A percentile compares a stretch with the other conserved stretches of the same genome.
phyloP scores from a whole-genome alignment of 2,888 invertebrate genomes.

The Opisthograptis luteolata region DNA sequence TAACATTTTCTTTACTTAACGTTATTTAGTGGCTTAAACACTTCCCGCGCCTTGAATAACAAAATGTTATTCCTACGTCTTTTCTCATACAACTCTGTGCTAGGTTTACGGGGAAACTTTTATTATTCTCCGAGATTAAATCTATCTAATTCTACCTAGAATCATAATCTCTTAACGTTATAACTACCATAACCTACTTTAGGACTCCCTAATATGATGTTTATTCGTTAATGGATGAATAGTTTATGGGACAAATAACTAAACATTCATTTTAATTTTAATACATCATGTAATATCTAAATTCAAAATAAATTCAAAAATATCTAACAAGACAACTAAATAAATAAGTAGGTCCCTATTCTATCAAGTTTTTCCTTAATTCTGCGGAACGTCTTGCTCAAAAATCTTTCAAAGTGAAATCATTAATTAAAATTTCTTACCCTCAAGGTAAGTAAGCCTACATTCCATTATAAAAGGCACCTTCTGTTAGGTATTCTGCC shows the following conservation, averaged over 20 bases:
- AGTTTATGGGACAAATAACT: too few species aligned
- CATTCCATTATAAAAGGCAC: slow-evolving; percentile 2
- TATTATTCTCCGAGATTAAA: slow-evolving; percentile 3
- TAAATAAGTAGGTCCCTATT: too few species aligned
- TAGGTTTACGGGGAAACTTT: slow-evolving; percentile 1
- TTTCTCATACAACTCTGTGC: slow-evolving; percentile 9
- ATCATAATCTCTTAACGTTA: background rate
- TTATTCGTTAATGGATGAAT: too few species aligned
- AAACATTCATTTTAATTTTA: too few species aligned
- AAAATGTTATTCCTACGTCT: slow-evolving; percentile 4
- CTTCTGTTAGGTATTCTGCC: slow-evolving; percentile 8
- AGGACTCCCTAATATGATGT: too few species aligned
- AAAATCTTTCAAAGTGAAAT: slow-evolving; percentile 3
- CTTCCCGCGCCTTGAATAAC: slow-evolving; percentile 1
- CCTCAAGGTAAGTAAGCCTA: slow-evolving; percentile 1
- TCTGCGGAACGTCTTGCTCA: background rate
- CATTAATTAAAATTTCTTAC: slow-evolving; percentile 21
- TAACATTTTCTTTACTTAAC: slow-evolving; percentile 8
- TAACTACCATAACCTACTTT: too few species aligned
- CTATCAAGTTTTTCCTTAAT: background rate
- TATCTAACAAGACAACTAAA: too few species aligned
- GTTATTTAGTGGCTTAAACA: slow-evolving; percentile 12
- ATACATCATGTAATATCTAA: too few species aligned
- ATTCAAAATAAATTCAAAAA: too few species aligned
- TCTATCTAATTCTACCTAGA: background rate